Percentiles rank a stretch among this genome's conserved stretches.
phyloP scores from a whole-genome alignment of 2,113 vertebrate species.

The Furnarius figulus region DNA sequence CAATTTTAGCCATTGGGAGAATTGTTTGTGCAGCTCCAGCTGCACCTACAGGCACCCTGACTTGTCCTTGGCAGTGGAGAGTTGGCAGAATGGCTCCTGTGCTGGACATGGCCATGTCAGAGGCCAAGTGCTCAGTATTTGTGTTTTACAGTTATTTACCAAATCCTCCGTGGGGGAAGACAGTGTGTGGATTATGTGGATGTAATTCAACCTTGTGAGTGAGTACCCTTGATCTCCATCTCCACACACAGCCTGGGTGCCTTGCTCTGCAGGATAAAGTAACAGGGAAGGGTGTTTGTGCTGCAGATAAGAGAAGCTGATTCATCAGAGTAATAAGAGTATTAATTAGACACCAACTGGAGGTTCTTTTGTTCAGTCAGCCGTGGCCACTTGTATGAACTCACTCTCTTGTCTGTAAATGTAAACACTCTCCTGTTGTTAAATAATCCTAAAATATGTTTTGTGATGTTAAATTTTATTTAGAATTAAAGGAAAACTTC shows the following conservation, averaged over 20 bases:
- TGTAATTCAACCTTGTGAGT: fast-evolving
- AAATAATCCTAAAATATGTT: neutral
- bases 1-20: fast-evolving
- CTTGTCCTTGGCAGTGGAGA: neutral
- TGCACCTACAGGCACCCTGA: neutral
- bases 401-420: neutral
- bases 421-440: neutral
- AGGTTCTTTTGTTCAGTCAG: neutral
- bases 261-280: neutral
- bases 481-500: neutral
- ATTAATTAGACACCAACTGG: neutral
- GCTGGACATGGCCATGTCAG: fast-evolving
- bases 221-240: neutral
- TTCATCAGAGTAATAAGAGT: neutral
- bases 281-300: neutral
- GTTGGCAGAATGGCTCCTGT: neutral
- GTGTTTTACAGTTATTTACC: fast-evolving
- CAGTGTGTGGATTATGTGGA: neutral
- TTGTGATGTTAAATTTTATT: neutral
- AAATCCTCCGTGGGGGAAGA: neutral
- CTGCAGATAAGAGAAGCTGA: neutral
- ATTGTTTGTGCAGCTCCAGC: neutral
- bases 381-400: neutral
- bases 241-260: neutral
- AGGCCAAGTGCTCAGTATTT: fast-evolving